Conservation (phyloP, 1,140 invertebrate genomes). For the Ceratina calcarata region DNA sequence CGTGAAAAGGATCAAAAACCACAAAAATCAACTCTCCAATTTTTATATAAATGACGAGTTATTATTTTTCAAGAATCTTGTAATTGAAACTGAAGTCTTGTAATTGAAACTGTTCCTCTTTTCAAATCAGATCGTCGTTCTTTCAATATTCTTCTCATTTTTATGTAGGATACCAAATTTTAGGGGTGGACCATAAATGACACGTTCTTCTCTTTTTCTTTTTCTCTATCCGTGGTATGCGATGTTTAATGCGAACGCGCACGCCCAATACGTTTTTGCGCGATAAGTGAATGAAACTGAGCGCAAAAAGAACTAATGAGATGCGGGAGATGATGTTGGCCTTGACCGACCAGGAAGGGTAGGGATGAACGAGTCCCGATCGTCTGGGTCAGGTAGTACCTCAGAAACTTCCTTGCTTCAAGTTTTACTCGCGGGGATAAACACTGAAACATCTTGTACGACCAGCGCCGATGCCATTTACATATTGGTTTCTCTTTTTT, state of each 20-base stretch:
- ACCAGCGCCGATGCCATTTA: not conserved
- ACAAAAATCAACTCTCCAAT: no score
- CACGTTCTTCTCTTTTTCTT: not conserved
- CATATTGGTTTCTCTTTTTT: not conserved
- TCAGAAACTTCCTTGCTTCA: constrained; percentile 60
- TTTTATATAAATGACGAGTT: no score
- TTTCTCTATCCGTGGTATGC: constrained; percentile 31
- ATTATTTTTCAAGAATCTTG: no score
- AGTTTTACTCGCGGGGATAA: constrained; percentile 56
- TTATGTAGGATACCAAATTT: not conserved
- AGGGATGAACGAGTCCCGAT: constrained; percentile 67
- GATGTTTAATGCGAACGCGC: constrained; percentile 38
- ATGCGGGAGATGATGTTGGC: constrained; percentile 70
- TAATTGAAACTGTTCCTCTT: no score
- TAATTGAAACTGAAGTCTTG: no score
- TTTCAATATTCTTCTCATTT: no score
- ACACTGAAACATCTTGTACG: constrained; percentile 48
- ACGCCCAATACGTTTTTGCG: constrained; percentile 57
- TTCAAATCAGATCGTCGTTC: no score
- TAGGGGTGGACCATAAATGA: not conserved
- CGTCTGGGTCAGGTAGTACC: constrained; percentile 64
- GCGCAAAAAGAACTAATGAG: constrained; percentile 65
- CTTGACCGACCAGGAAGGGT: constrained; percentile 72
- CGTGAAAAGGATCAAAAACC: no score
- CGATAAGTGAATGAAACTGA: constrained; percentile 65